Percentiles rank a stretch among this genome's conserved stretches.
Evolutionary conservation across 1,140 invertebrate species (phyloP).

Genomic region (Penaeus vannamei): DNA sequence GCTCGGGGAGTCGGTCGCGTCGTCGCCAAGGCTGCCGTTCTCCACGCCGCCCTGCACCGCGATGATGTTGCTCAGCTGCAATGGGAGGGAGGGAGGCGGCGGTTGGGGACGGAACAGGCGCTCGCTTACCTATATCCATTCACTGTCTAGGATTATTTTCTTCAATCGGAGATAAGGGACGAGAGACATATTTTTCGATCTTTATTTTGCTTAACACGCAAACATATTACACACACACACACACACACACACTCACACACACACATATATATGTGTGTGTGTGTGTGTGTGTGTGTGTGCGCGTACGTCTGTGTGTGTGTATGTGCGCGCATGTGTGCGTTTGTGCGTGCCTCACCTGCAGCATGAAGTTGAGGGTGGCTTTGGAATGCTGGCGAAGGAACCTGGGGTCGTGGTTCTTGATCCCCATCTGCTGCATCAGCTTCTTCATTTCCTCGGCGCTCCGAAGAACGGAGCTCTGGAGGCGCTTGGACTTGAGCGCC

Average conservation of each 20-base stretch:
- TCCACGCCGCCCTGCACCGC: conserved; percentile 46
- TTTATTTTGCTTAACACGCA: no score
- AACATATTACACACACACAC: no score
- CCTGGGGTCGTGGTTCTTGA: conserved; percentile 58
- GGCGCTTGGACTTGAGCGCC: conserved; percentile 73
- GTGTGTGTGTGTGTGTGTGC: no score
- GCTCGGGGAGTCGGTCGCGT: background rate
- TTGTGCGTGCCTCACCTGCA: conserved; percentile 50
- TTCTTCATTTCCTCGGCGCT: conserved; percentile 66
- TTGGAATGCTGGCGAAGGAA: conserved; percentile 66
- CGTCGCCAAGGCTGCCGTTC: background rate
- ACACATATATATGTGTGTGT: no score
- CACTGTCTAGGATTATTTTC: background rate
- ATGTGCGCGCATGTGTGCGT: no score
- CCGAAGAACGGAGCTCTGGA: conserved; percentile 56
- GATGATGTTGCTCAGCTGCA: conserved; percentile 62
- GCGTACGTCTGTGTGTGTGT: no score
- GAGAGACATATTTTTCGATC: no score
- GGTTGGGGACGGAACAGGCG: no score
- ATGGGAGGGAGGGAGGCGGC: no score
- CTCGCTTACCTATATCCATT: background rate
- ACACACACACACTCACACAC: no score
- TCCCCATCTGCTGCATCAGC: conserved; percentile 59
- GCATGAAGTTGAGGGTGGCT: conserved; percentile 64
- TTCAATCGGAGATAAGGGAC: no score